Base-by-base conservation (phyloP, 1,140 invertebrate genomes). In the Polyergus mexicanus region DNA sequence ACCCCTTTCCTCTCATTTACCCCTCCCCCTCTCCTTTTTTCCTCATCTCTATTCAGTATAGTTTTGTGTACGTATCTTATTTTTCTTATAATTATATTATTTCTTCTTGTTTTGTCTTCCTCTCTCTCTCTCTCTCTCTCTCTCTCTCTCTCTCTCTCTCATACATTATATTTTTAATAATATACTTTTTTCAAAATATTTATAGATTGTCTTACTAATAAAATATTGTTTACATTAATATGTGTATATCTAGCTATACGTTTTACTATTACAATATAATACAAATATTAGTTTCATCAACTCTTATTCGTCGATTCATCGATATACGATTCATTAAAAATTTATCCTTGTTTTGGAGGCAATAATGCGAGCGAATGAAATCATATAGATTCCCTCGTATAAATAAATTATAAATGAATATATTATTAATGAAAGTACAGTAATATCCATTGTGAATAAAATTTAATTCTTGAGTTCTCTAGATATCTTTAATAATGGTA, bases 1-100 rank as follows among this genome's bases (percentile, higher is more conserved):
- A 83, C 77, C 85, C 85, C 83, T 91, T 77, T 85, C 80, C 81
- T 83, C 72, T 76, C 28, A 69, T 25, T 71, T 58, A 47, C 19
- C 13, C 66, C 13, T 35, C 3, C n/a, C 22, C 66, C 10, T 32
- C 3, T 3, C 1, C 1, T 44, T 44, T 51, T 51, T 51, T 51
- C 47, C 19, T 3, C 22, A 11, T 16, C 8, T 25, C 28, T 56
- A 16, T 56, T 69, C 8, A n/a, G 35, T 80, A 19, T 41, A 77
- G 63, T 80, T 69, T 80, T 80, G 16, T 74, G 77, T n/a, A n/a
- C 69, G 41, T 80, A 69, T 80, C 35, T n/a, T 6, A 32, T 35
- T 69, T 68, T 69, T 22, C 32, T 38, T 32, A 16, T 69, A n/a
- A 25, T 35, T 16, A 22, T 77, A 54, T 56, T 54, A 8, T 56